Evolutionary conservation across 2,113 vertebrate species (phyloP).

Genomic region (Corvus cornix): DNA sequence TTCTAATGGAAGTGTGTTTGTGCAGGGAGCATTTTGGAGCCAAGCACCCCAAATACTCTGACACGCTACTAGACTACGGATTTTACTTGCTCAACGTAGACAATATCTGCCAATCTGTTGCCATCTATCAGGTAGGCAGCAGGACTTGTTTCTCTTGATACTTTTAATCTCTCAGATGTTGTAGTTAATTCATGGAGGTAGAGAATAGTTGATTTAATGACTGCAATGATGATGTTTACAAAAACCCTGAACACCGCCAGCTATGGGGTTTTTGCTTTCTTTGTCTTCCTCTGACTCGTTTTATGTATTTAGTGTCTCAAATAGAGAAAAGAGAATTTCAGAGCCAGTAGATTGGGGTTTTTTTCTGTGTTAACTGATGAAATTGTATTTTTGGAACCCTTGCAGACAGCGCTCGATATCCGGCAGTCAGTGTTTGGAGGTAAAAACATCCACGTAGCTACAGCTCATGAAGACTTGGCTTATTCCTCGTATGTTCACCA

Average conservation of each 20-base stretch:
- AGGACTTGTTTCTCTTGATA: not conserved
- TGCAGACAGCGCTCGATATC: slow-evolving; percentile 94
- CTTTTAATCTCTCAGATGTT: not conserved
- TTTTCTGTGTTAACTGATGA: not conserved
- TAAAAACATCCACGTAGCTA: slow-evolving; percentile 98
- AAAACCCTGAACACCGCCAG: fast-evolving
- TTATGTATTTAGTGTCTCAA: not conserved
- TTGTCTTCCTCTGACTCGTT: not conserved
- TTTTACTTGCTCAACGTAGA: slow-evolving; percentile 99
- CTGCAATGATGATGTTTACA: not conserved
- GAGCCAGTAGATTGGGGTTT: not conserved
- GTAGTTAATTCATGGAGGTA: not conserved
- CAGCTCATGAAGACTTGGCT: slow-evolving; percentile 95
- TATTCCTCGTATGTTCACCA: slow-evolving; percentile 99
- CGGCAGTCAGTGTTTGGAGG: slow-evolving; percentile 98
- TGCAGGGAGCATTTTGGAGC: slow-evolving; percentile 96
- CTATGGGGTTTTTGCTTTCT: not conserved
- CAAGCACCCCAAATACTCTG: slow-evolving; percentile 98
- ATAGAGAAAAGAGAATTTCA: not conserved
- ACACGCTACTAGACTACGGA: slow-evolving; percentile 96
- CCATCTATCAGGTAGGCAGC: slow-evolving; percentile 93
- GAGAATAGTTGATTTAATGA: not conserved
- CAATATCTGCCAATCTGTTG: slow-evolving; percentile 98
- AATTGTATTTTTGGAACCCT: not conserved
- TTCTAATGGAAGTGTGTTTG: not conserved